These are phyloP conservation scores for Heteronetta atricapilla DNA, from an alignment of 2,113 vertebrate genomes.

Conservation along the genomic window DNA sequence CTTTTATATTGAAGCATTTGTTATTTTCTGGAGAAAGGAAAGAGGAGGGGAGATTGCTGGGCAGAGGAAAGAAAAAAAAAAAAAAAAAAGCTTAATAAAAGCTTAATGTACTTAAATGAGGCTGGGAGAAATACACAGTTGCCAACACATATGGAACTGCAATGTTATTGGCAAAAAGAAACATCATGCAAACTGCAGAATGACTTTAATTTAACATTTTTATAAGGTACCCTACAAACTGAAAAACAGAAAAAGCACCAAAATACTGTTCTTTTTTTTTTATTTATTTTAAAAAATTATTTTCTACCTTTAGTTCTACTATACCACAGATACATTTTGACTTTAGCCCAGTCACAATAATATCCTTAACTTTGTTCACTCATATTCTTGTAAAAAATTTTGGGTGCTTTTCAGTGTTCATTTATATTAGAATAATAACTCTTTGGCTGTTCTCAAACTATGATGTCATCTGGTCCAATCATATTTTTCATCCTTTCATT, in stretches of 20 bases:
- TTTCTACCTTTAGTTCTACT: not conserved
- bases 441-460: not conserved
- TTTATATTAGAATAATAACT: conserved; percentile 40
- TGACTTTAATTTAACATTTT: conserved; percentile 33
- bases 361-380: not conserved
- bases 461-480: conserved; percentile 45
- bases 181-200: not conserved
- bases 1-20: not conserved
- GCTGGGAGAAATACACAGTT: not conserved
- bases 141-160: conserved; percentile 51
- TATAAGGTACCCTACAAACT: not conserved
- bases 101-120: not conserved
- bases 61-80: not conserved
- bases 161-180: not conserved
- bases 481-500: conserved; percentile 23
- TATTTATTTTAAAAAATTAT: not conserved
- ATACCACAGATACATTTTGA: not conserved
- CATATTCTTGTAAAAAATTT: not conserved
- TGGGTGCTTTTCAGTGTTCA: not conserved
- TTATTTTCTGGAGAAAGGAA: not conserved
- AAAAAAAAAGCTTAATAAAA: not conserved
- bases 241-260: not conserved
- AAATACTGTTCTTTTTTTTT: not conserved
- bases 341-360: not conserved
- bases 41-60: not conserved